Percentiles rank a stretch among this genome's conserved stretches.
Conservation (phyloP, 1,140 invertebrate species). For the Calliopsis andreniformis region DNA sequence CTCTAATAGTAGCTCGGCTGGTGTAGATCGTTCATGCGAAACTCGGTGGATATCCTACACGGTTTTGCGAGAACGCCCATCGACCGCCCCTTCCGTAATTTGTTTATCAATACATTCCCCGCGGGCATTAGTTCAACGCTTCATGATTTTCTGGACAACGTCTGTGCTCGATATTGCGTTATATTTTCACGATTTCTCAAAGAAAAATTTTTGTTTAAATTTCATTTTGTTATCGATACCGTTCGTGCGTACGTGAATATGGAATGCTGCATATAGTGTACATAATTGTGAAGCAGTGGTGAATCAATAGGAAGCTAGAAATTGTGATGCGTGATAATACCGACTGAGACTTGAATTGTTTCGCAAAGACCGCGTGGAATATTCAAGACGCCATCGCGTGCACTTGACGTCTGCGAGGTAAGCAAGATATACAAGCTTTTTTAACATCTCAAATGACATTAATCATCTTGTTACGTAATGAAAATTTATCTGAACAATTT, state of each 20-base stretch:
- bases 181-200: neutral
- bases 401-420: constrained; percentile 58
- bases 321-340: constrained; percentile 35
- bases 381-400: constrained; percentile 53
- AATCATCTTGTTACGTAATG: too few relatives aligned
- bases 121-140: neutral
- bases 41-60: neutral
- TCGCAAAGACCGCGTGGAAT: constrained; percentile 17
- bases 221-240: neutral
- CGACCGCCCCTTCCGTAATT: neutral
- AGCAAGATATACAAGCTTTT: neutral
- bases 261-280: neutral
- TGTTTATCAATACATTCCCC: neutral
- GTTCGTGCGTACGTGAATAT: neutral
- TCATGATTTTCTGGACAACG: neutral
- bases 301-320: constrained; percentile 26
- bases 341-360: constrained; percentile 14
- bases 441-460: neutral
- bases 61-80: constrained; percentile 17
- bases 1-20: constrained; percentile 20
- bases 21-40: constrained; percentile 9
- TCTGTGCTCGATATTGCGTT: neutral
- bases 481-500: too few relatives aligned
- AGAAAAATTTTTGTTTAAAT: neutral
- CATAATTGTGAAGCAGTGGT: neutral